Evolutionary conservation across 2,113 vertebrate genomes (phyloP), one percentile per base, ranked within the genome.

Genomic region (Ptychochromis oligacanthus): DNA sequence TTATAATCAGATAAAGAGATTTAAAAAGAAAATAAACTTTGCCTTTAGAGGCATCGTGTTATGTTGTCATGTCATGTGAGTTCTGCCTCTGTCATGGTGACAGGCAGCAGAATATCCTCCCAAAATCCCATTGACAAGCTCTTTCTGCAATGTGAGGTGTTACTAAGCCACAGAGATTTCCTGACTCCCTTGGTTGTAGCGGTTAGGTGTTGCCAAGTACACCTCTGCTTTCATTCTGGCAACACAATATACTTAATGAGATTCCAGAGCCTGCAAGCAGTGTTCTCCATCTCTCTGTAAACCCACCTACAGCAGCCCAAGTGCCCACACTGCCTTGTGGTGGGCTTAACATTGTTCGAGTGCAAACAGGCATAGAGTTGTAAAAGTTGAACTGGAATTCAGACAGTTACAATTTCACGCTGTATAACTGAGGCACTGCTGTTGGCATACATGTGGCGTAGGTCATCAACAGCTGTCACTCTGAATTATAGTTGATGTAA

Each of bases 191-290:
- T 76, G 72, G 80, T 56, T 89, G 75, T 76, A 67, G 74, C 26
- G 26, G 59, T 65, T 79, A 75, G 58, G 86, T 46, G 62, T 57
- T 86, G 90, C 91, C 93, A 92, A 87, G 56, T 86, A 83, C 89
- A 90, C 90, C 84, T 91, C 91, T 91, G 92, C 91, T 86, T 92
- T 85, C 81, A 92, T 81, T 91, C 80, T 87, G 64, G 79, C 80
- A 87, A 74, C 89, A 93, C 81, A 89, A 83, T 79, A 75, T 70
- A 61, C 77, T 77, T 87, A 91, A 92, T 89, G 70, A 91, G 89
- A 94, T 93, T 92, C 85, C 74, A 70, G 59, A 61, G 85, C 80
- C 86, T 91, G 85, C 75, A 11, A 86, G 85, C 90, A 6, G 58
- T 28, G 54, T 56, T 88, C 81, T 79, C 52, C 38, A 61, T 87